Conservation (phyloP, 2,797 vertebrate species). For the Phrynocephalus forsythii region DNA sequence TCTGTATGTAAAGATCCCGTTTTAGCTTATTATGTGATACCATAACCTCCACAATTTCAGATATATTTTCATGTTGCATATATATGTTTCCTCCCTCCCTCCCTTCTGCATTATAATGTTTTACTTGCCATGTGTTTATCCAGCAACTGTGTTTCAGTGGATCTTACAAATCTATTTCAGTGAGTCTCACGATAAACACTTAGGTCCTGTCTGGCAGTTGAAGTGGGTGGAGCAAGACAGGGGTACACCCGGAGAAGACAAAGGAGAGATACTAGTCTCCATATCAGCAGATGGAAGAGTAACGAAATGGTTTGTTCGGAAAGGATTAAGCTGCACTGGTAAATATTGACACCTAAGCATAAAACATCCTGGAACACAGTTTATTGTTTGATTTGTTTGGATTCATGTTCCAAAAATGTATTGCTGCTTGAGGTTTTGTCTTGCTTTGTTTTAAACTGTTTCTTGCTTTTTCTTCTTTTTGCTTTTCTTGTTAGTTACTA, state of each 20-base stretch:
- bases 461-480: background rate
- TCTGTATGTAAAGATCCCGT: background rate
- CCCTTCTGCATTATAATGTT: background rate
- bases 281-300: conserved; percentile 88
- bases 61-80: background rate
- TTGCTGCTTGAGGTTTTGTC: background rate
- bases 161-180: conserved; percentile 70
- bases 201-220: conserved; percentile 88
- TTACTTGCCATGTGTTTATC: background rate
- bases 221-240: conserved; percentile 85
- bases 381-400: background rate
- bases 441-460: background rate
- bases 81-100: background rate
- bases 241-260: conserved; percentile 77
- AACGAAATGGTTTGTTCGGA: conserved; percentile 85
- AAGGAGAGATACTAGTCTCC: conserved; percentile 84
- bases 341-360: conserved; percentile 43
- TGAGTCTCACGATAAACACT: conserved; percentile 82
- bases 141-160: background rate
- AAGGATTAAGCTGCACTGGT: conserved; percentile 87
- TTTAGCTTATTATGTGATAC: background rate
- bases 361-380: background rate
- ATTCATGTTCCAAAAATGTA: background rate
- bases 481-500: background rate
- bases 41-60: background rate